Base-by-base conservation (phyloP, 2,888 invertebrate genomes). In the Anthrax anthrax region DNA sequence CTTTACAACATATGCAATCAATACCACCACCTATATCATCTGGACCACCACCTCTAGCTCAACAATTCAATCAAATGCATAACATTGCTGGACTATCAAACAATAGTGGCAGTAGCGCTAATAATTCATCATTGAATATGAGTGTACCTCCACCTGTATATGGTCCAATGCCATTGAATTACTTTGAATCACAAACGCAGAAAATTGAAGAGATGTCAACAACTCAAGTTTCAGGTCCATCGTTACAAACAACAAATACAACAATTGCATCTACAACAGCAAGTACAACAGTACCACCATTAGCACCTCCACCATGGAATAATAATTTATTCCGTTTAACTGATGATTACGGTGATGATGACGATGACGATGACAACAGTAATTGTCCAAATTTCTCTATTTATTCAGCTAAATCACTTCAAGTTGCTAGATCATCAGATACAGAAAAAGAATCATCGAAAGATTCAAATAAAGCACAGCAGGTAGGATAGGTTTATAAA, bases 351-450 rank as follows among this genome's bases (percentile, higher is more conserved):
- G 63, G 60, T 43, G 62, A 65, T 40, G 72, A 72, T 50, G 69
- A 70, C 43, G 61, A 65, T 42, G 72, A 72, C 49, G 43, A 12
- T 46, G 45, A 27, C 45, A 13, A 43, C 18, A 44, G 47, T 13
- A 65, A 42, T 19, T 88, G 87, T 64, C 88, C 88, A 5, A 88
- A 88, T 64, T 86, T 86, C 63, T 83, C 83, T 13, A 83, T 88
- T 53, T 88, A 88, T 66, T 88, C 88, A 0, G 80, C 82, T 10
- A 79, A 84, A 56, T 85, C 85, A 50, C 81, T 85, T 59, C 81
- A 81, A 52, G 63, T 68, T 46, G 69, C 67, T 14, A 61, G 62
- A 50, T 58, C 60, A 27, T 56, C 61, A 27, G 60, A 61, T 37
- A 49, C 42, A 39, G 13, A 46, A 27, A 47, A 55, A 27, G 49